Evolutionary conservation across 2,797 vertebrate genomes (phyloP), one percentile per base, ranked within the genome.

Genomic region (Eidolon dupreanum): DNA sequence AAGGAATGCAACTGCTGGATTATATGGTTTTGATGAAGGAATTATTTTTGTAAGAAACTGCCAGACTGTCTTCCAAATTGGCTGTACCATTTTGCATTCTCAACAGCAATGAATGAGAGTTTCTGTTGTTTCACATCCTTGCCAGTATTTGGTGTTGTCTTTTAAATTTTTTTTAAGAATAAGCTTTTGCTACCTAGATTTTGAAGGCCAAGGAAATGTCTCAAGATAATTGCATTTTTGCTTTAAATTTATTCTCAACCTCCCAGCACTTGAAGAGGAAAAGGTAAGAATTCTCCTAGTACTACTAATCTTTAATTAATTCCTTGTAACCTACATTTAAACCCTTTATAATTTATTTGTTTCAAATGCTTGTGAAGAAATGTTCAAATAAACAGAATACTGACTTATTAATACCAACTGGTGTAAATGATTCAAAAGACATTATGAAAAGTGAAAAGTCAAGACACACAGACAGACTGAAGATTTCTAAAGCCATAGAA

Each of bases 201-300:
- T 88, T 65, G 75, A 43, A 65, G 46, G 28, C 38, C 77, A 93
- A 73, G 46, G 46, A 65, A 63, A 55, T 73, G 55, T 81, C 57
- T 88, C 8, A 46, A 66, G 33, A 86, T 17, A 43, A 59, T 51
- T 85, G 28, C 51, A 87, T 53, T 88, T 61, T 78, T 78, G 36
- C 38, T 85, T 86, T 91, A 61, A 95, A 65, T 20, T 78, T 84
- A 87, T 94, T 89, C 41, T 79, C 41, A 70, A 33, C 70, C 36
- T 92, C 20, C 28, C 41, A 71, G 59, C 4, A 71, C 28, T 71
- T 59, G 55, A 75, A 74, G 33, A 92, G 51, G 68, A 75, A n/a
- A 85, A 77, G 38, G 28, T 86, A 66, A 75, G 43, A 70, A 93
- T 82, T 33, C 20, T 77, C 70, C n/a, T 82, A 82, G 59, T 85